Evolutionary conservation across 2,888 invertebrate genomes (phyloP).

Genomic region (Flexamia atlantica): DNA sequence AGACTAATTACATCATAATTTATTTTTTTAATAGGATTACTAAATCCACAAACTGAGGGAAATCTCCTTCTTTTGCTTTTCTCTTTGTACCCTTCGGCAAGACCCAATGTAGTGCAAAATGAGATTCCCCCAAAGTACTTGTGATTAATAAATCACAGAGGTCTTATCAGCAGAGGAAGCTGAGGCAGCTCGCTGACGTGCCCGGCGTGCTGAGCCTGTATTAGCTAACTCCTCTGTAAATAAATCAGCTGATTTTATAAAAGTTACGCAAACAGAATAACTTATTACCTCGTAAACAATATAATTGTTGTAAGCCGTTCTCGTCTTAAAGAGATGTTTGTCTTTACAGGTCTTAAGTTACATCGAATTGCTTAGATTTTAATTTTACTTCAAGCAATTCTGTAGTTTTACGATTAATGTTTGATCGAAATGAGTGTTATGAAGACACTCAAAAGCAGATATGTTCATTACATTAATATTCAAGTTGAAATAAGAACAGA

Average conservation of each 20-base stretch:
- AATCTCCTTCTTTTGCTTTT: no score
- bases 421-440: no score
- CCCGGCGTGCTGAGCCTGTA: conserved; percentile 16
- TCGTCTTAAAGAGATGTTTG: background rate
- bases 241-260: conserved; percentile 35
- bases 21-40: no score
- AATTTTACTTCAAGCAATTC: no score
- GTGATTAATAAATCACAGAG: conserved; percentile 19
- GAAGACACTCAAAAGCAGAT: no score
- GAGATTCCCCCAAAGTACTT: background rate
- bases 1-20: no score
- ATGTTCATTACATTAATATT: no score
- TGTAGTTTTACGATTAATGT: no score
- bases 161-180: conserved; percentile 14
- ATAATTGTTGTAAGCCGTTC: background rate
- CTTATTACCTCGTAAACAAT: background rate
- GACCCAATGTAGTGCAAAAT: background rate
- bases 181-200: conserved; percentile 30
- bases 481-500: no score
- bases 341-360: no score
- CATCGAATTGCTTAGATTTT: no score
- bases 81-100: background rate
- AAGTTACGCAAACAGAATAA: conserved; percentile 23
- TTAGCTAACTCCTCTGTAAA: conserved; percentile 22
- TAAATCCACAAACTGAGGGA: no score